phyloP scores from a whole-genome alignment of 2,113 vertebrate species.

The human (Homo sapiens) region GRCh38 chr12:110972001-110972500 shows the following conservation, averaged over 20 bases:
- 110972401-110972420: neutral
- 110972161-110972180: slow-evolving; percentile 23
- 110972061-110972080: neutral
- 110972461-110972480: neutral
- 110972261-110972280: slow-evolving; percentile 80
- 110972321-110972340: slow-evolving; percentile 78
- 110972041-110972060: slow-evolving; percentile 48
- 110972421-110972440: neutral
- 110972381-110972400: slow-evolving; percentile 61
- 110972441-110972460: neutral
- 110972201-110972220: slow-evolving; percentile 78
- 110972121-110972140: slow-evolving; percentile 19
- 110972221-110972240: slow-evolving; percentile 79
- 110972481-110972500: neutral
- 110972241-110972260: slow-evolving; percentile 81
- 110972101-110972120: neutral
- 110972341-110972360: slow-evolving; percentile 70
- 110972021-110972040: neutral
- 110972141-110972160: slow-evolving; percentile 70
- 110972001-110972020: neutral
- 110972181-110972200: slow-evolving; percentile 57
- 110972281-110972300: slow-evolving; percentile 82
- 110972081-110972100: neutral
- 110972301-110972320: slow-evolving; percentile 84
- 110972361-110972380: slow-evolving; percentile 44